phyloP scores from a whole-genome alignment of 2,888 invertebrate species.

The Melieria picta region DNA sequence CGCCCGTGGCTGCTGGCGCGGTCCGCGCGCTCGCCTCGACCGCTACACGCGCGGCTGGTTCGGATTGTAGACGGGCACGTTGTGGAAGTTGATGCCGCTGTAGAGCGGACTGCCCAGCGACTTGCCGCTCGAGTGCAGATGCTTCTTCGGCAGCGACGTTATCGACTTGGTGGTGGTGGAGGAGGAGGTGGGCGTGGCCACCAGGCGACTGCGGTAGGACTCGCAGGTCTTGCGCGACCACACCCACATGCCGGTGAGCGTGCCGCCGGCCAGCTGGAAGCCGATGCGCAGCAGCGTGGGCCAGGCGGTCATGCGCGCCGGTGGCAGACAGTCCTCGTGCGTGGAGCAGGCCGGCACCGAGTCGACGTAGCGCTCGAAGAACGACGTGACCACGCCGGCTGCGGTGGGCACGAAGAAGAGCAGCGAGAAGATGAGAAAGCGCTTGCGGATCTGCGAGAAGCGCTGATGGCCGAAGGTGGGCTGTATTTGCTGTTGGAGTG shows the following conservation, averaged over 20 bases:
- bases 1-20: constrained; percentile 30
- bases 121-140: constrained; percentile 48
- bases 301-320: constrained; percentile 53
- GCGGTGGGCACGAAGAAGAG: constrained; percentile 62
- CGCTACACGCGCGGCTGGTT: constrained; percentile 62
- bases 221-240: constrained; percentile 66
- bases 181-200: constrained; percentile 57
- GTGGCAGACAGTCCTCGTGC: constrained; percentile 56
- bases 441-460: constrained; percentile 63
- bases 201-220: constrained; percentile 62
- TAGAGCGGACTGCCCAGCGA: constrained; percentile 56
- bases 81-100: constrained; percentile 65
- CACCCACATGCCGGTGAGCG: constrained; percentile 65
- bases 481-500: constrained; percentile 60
- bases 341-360: constrained; percentile 57
- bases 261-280: constrained; percentile 62
- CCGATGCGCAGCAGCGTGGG: constrained; percentile 59
- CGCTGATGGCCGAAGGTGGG: constrained; percentile 61
- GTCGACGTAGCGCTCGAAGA: constrained; percentile 59
- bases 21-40: not conserved
- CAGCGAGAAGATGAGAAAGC: constrained; percentile 62
- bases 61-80: constrained; percentile 61
- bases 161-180: constrained; percentile 55
- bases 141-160: constrained; percentile 59
- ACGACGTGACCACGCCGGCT: constrained; percentile 56